phyloP scores from a whole-genome alignment of 1,140 invertebrate genomes.

The Tetramorium simillimum region DNA sequence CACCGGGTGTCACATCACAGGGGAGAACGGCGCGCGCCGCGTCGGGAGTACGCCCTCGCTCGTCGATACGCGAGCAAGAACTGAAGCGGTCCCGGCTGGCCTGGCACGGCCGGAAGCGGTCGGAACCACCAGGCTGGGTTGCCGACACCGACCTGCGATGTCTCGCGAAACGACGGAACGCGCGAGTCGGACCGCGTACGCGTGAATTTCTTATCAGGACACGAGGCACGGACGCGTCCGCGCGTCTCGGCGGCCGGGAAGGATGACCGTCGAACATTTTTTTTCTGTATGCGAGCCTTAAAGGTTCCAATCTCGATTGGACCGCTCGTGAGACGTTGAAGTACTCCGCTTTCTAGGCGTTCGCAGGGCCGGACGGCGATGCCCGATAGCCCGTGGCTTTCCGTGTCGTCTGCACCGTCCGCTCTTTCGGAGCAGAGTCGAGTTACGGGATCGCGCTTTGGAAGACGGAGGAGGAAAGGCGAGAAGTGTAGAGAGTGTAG shows the following conservation, averaged over 20 bases:
- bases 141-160: not conserved
- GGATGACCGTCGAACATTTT: not conserved
- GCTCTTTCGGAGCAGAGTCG: not conserved
- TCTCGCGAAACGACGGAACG: conserved; percentile 26
- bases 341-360: not conserved
- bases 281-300: not conserved
- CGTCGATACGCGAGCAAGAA: conserved; percentile 72
- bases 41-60: not conserved
- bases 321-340: not conserved
- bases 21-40: not conserved
- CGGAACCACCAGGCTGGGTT: conserved; percentile 17
- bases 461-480: not conserved
- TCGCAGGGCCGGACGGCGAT: not conserved
- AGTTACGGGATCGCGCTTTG: not conserved
- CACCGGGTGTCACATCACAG: conserved; percentile 58
- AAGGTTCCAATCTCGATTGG: not conserved
- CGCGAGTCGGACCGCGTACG: conserved; percentile 21
- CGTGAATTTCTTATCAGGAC: not conserved
- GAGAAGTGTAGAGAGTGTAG: not conserved
- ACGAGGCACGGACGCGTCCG: not conserved
- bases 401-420: not conserved
- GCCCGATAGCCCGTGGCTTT: not conserved
- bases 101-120: not conserved
- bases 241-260: not conserved
- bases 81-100: conserved; percentile 46